Percentiles rank a stretch among this genome's conserved stretches.
Evolutionary conservation across 2,113 vertebrate species (phyloP).

Genomic region (Platysteira castanea): DNA sequence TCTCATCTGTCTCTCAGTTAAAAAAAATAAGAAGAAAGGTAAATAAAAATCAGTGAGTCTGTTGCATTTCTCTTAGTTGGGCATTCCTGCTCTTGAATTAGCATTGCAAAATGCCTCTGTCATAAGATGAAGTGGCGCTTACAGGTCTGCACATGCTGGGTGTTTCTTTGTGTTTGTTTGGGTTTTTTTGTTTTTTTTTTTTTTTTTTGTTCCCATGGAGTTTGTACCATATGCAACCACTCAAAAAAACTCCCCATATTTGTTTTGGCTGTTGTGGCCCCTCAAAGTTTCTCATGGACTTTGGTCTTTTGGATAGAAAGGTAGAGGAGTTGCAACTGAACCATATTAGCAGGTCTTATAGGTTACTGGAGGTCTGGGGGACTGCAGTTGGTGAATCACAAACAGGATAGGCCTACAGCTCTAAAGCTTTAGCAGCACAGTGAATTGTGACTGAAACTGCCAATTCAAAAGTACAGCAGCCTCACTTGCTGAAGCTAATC

Average conservation of each 20-base stretch:
- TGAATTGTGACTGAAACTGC: neutral
- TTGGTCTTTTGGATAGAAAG: neutral
- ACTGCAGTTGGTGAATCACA: neutral
- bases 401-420: neutral
- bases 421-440: neutral
- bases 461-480: neutral
- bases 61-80: neutral
- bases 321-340: neutral
- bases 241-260: neutral
- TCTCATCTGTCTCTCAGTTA: neutral
- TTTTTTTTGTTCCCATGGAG: rapidly evolving
- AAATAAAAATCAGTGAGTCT: neutral
- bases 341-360: neutral
- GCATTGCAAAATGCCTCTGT: neutral
- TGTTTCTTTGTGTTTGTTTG: no score
- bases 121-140: neutral
- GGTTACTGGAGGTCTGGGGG: neutral
- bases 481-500: neutral
- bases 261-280: neutral
- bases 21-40: neutral
- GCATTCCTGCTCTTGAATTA: neutral
- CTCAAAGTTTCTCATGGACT: neutral
- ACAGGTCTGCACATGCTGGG: neutral
- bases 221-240: neutral
- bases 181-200: no score